Percentiles rank a stretch among this genome's conserved stretches.
phyloP scores from a whole-genome alignment of 2,888 invertebrate genomes.

The Noctua janthina region DNA sequence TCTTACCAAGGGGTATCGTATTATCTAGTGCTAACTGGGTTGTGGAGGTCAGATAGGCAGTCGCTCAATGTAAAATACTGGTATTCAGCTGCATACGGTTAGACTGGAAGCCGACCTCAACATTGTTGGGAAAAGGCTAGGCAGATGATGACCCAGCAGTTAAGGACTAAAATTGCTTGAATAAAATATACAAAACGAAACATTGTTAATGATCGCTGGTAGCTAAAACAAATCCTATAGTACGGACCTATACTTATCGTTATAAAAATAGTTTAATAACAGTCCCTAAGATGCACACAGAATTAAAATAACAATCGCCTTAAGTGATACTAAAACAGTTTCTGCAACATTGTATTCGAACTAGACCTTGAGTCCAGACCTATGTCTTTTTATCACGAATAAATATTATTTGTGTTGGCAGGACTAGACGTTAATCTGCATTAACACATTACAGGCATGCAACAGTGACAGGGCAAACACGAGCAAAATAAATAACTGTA shows the following conservation, averaged over 20 bases:
- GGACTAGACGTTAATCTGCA: slow-evolving; percentile 5
- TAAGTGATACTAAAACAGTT: slow-evolving; percentile 13
- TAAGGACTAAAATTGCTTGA: background rate
- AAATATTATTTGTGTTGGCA: slow-evolving; percentile 7
- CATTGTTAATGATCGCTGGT: background rate
- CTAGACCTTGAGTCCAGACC: slow-evolving; percentile 15
- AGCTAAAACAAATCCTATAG: background rate
- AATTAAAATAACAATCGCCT: slow-evolving; percentile 36
- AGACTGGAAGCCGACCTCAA: no score
- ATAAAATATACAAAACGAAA: background rate
- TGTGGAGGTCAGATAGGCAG: no score
- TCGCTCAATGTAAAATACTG: no score
- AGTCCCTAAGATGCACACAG: background rate
- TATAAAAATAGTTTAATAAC: slow-evolving; percentile 5
- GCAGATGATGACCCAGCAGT: background rate
- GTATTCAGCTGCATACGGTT: no score
- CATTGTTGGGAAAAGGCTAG: no score
- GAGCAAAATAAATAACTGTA: slow-evolving; percentile 23
- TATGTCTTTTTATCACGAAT: slow-evolving; percentile 8
- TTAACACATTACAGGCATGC: slow-evolving; percentile 50
- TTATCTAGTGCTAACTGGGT: no score
- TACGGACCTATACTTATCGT: background rate
- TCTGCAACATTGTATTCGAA: slow-evolving; percentile 43
- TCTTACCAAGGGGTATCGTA: no score
- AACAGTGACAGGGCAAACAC: slow-evolving; percentile 6